Base-by-base conservation (phyloP, 1,140 invertebrate genomes). In the Cylas formicarius region DNA sequence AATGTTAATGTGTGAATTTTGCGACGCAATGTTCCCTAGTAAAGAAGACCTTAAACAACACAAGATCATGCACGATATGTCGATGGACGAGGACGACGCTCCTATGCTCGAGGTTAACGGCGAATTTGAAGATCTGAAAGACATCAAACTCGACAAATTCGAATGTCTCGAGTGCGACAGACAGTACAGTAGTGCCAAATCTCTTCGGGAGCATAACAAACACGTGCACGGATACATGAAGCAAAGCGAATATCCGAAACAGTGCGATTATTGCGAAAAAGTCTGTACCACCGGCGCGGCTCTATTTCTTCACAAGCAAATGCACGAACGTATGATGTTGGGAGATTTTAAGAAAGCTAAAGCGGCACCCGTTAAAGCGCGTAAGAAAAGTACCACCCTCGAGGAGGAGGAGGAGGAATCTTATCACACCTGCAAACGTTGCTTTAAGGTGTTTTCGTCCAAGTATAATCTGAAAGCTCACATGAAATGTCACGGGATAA, bases 361-460 rank as follows among this genome's bases (percentile, higher is more conserved):
- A 27, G 9, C n/a, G 1, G 9, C 33, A 13, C 28, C 10, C 5
- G 18, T 20, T 14, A 29, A 34, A 8, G 17, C 9, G 22, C 20
- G 10, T 17, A 41, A 51, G 27, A 37, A 41, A 42, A 20, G 4
- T 8, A 18, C 10, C 19, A 31, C 53, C 10, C 24, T 24, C 9
- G 24, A 38, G 14, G 42, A 45, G 6, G 44, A 37, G 3, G 53
- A 55, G 8, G 55, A 53, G 13, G 60, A 62, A 34, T 56, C 54
- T 6, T 63, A 63, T 37, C 50, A 56, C 32, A 63, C 59, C 1
- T 63, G 61, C 43, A 63, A 63, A 37, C 35, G 40, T 17, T 63
- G 61, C 35, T 63, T 63, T 41, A 63, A 63, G 42, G 61, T 63
- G 2, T 63, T 63, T 27, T 55, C 52, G 3, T 53, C 32, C 9